A percentile compares a stretch with the other conserved stretches of the same genome.
phyloP scores from a whole-genome alignment of 1,140 invertebrate genomes.

The Drosophila aff. region DNA sequence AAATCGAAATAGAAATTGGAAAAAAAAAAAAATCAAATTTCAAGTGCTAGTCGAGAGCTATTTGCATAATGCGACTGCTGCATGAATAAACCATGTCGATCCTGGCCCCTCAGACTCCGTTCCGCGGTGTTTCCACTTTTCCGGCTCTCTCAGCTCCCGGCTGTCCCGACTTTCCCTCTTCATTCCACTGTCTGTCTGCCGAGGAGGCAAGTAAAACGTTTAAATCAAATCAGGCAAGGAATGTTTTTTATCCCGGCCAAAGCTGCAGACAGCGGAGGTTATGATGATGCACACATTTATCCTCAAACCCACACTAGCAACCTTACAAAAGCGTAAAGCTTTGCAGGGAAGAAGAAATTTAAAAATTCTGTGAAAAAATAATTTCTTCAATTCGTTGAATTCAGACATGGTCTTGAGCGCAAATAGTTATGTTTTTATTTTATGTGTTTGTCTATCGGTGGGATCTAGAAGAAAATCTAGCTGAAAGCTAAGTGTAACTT shows the following conservation, averaged over 20 bases:
- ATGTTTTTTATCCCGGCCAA: slow-evolving; percentile 51
- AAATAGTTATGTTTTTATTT: neutral
- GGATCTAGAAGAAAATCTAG: neutral
- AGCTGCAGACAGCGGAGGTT: slow-evolving; percentile 45
- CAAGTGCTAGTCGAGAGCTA: slow-evolving; percentile 67
- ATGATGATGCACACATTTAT: slow-evolving; percentile 54
- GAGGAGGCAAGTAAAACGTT: slow-evolving; percentile 63
- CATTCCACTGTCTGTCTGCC: slow-evolving; percentile 32
- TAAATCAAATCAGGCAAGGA: slow-evolving; percentile 74
- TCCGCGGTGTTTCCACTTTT: slow-evolving; percentile 17
- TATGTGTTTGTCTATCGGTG: too few species aligned
- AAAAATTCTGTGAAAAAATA: neutral
- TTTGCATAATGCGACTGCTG: slow-evolving; percentile 82
- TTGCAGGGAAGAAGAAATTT: neutral
- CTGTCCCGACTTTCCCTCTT: slow-evolving; percentile 8
- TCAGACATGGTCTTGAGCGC: neutral
- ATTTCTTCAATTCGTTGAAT: neutral
- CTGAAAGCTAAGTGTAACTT: neutral
- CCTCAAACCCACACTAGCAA: slow-evolving; percentile 10
- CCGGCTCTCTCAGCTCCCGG: slow-evolving; percentile 1
- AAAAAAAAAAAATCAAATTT: slow-evolving; percentile 62
- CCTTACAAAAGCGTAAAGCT: slow-evolving; percentile 7
- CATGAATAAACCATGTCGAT: slow-evolving; percentile 80
- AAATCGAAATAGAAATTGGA: slow-evolving; percentile 72
- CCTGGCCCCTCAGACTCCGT: slow-evolving; percentile 30